Evolutionary conservation across 2,888 invertebrate genomes (phyloP).

Genomic region (Nowickia ferox): DNA sequence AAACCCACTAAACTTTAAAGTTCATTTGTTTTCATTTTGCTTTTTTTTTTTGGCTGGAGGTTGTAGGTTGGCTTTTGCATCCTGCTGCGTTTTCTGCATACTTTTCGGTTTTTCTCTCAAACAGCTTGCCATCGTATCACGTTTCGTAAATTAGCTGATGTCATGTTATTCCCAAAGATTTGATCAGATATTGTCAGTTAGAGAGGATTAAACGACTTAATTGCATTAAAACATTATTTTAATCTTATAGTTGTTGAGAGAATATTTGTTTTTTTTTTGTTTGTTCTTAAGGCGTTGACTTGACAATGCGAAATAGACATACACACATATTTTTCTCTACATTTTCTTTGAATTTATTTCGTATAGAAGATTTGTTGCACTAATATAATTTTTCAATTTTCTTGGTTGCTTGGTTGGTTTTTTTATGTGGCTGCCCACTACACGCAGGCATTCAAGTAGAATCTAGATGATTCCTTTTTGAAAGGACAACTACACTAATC

Average conservation of each 20-base stretch:
- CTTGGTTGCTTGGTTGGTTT: too few species aligned
- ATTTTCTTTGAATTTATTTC: too few species aligned
- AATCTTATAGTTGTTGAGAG: constrained; percentile 25
- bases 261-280: too few species aligned
- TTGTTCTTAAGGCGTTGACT: background rate
- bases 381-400: too few species aligned
- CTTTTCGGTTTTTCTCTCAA: constrained; percentile 47
- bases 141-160: constrained; percentile 80
- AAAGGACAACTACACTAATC: too few species aligned
- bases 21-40: background rate
- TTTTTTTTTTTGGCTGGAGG: constrained; percentile 40
- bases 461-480: too few species aligned
- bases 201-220: constrained; percentile 73
- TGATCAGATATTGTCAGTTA: constrained; percentile 74
- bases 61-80: constrained; percentile 40
- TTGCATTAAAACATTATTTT: constrained; percentile 64
- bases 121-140: constrained; percentile 45
- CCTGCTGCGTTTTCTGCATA: background rate
- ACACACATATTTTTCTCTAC: too few species aligned
- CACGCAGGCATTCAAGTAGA: too few species aligned
- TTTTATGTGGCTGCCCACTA: too few species aligned
- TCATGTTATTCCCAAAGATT: constrained; percentile 76
- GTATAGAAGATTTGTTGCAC: too few species aligned
- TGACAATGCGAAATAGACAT: background rate
- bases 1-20: background rate